phyloP scores from a whole-genome alignment of 2,888 invertebrate species.

The Eupithecia dodoneata region DNA sequence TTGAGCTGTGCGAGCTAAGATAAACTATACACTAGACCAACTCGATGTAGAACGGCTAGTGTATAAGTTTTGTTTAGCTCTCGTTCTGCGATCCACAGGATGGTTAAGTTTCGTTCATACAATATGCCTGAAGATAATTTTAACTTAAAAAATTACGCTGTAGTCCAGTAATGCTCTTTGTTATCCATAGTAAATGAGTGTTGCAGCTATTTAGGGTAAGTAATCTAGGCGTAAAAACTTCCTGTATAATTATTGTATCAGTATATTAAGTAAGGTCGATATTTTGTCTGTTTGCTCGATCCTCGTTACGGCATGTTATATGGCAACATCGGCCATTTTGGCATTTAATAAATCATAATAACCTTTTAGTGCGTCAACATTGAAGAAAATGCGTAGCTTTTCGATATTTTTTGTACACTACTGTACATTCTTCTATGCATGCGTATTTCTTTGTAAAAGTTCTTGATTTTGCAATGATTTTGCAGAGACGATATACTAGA shows the following conservation, averaged over 20 bases:
- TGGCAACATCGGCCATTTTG: constrained; percentile 14
- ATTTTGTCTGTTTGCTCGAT: constrained; percentile 44
- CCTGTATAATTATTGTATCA: constrained; percentile 39
- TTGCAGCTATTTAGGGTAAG: constrained; percentile 55
- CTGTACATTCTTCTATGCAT: not conserved
- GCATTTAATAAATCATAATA: constrained; percentile 5
- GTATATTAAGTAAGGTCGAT: constrained; percentile 39
- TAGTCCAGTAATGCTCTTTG: constrained; percentile 19
- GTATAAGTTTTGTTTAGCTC: not conserved
- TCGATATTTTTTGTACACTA: constrained; percentile 5
- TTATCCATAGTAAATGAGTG: constrained; percentile 42
- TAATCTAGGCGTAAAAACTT: constrained; percentile 47
- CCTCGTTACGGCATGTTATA: constrained; percentile 17
- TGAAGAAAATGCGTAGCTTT: not conserved
- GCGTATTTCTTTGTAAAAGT: not conserved
- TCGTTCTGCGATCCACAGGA: not conserved
- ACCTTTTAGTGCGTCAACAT: constrained; percentile 1
- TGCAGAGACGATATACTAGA: not conserved
- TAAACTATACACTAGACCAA: not conserved
- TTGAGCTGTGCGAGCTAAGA: not conserved
- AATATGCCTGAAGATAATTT: not conserved
- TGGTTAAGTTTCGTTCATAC: not conserved
- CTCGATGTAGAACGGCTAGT: no score
- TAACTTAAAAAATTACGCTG: not conserved
- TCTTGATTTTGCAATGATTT: not conserved